A percentile compares a stretch with the other conserved stretches of the same genome.
These are phyloP conservation scores for Aphis craccivora DNA, from an alignment of 1,140 invertebrate species.

Conservation along the genomic window DNA sequence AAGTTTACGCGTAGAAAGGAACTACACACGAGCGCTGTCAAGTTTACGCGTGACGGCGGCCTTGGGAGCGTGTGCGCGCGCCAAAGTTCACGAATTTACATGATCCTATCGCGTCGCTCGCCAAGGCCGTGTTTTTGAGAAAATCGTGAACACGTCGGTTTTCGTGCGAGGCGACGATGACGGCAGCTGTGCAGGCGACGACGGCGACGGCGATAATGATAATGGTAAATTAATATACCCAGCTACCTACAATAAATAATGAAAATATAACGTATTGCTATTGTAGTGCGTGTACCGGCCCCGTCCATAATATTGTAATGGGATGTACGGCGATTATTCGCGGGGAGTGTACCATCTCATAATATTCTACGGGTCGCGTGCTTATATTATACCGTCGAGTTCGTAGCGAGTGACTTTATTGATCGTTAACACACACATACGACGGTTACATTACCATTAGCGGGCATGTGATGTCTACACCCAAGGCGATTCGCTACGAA, in stretches of 20 bases:
- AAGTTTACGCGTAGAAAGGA: neutral
- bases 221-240: neutral
- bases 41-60: constrained; percentile 7
- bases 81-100: constrained; percentile 45
- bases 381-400: neutral
- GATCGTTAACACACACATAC: neutral
- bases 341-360: neutral
- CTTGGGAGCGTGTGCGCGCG: constrained; percentile 12
- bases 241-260: neutral
- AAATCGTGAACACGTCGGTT: neutral
- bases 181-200: neutral
- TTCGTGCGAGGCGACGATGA: neutral
- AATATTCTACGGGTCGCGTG: neutral
- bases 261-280: neutral
- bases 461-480: too few species aligned
- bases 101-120: constrained; percentile 11
- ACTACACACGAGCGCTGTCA: neutral
- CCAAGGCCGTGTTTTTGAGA: constrained; percentile 21
- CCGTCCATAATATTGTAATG: neutral
- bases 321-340: too few species aligned
- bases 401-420: neutral
- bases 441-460: too few species aligned
- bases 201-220: neutral
- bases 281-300: neutral
- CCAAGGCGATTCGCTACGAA: neutral